Conservation (phyloP, 2,113 vertebrate genomes). For the Pycnonotus jocosus region DNA sequence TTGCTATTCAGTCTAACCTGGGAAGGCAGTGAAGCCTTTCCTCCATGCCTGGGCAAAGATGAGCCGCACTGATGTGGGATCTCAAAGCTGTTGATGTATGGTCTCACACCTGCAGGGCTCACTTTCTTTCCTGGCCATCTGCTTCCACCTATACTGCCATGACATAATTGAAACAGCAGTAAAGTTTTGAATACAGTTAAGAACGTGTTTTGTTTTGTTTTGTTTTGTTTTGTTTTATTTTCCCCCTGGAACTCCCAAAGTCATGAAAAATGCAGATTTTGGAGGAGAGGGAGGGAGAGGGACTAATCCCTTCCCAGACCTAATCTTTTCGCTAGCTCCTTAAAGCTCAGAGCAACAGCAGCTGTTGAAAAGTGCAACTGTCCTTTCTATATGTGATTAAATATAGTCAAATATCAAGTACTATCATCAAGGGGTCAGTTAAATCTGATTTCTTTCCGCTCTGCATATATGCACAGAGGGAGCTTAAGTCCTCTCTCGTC, state of each 20-base stretch:
- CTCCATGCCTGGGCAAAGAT: neutral
- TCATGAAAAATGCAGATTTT: slow-evolving; percentile 25
- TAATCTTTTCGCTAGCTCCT: neutral
- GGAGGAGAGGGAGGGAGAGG: neutral
- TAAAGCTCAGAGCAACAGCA: slow-evolving; percentile 27
- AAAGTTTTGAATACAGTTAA: neutral
- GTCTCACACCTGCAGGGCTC: neutral
- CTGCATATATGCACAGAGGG: slow-evolving; percentile 32
- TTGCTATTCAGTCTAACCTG: neutral
- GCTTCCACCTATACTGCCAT: neutral
- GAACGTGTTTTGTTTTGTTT: too few relatives aligned
- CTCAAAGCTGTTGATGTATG: neutral
- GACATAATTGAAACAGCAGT: neutral
- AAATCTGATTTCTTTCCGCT: slow-evolving; percentile 40
- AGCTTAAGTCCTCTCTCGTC: slow-evolving; percentile 10
- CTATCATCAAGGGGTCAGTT: slow-evolving; percentile 50
- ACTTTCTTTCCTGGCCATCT: neutral
- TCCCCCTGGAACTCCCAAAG: neutral
- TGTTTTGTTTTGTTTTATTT: neutral
- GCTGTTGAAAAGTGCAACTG: slow-evolving; percentile 40
- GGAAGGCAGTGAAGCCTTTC: neutral
- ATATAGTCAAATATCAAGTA: slow-evolving; percentile 9
- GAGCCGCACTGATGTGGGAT: neutral
- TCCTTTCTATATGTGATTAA: slow-evolving; percentile 27
- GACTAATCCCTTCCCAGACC: neutral